phyloP scores from a whole-genome alignment of 2,888 invertebrate genomes.

The Junonia oenone region DNA sequence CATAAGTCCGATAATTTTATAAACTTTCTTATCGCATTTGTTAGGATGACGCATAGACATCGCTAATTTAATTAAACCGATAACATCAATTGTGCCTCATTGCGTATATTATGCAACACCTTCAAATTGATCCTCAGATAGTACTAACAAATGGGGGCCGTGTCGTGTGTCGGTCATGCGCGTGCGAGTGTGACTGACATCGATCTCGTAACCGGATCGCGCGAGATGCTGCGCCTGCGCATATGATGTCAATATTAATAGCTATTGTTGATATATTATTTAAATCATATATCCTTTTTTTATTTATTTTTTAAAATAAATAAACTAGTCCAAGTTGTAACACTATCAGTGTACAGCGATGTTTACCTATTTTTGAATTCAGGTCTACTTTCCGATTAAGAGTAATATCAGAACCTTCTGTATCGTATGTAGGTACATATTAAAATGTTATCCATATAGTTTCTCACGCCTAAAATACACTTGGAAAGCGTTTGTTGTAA shows the following conservation, averaged over 20 bases:
- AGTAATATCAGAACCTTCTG: too few species aligned
- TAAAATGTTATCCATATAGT: neutral
- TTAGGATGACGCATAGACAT: neutral
- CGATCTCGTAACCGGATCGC: constrained; percentile 50
- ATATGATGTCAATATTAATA: neutral
- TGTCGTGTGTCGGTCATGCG: constrained; percentile 52
- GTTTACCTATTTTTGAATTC: too few species aligned
- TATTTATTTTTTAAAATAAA: neutral
- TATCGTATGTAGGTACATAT: neutral
- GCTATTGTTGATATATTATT: constrained; percentile 3
- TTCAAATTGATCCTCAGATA: constrained; percentile 7
- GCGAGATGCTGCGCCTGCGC: constrained; percentile 28
- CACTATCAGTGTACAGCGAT: too few species aligned
- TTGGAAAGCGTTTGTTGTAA: neutral
- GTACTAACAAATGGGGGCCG: constrained; percentile 23
- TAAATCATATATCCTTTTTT: neutral
- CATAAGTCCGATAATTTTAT: too few species aligned
- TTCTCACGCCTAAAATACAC: neutral
- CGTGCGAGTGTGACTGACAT: constrained; percentile 52
- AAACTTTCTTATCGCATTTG: too few species aligned
- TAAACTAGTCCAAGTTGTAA: too few species aligned
- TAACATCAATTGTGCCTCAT: neutral
- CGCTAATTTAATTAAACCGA: neutral
- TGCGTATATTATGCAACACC: neutral
- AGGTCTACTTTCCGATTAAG: too few species aligned